phyloP scores from a whole-genome alignment of 1,140 invertebrate species.

The Teleopsis dalmanni region DNA sequence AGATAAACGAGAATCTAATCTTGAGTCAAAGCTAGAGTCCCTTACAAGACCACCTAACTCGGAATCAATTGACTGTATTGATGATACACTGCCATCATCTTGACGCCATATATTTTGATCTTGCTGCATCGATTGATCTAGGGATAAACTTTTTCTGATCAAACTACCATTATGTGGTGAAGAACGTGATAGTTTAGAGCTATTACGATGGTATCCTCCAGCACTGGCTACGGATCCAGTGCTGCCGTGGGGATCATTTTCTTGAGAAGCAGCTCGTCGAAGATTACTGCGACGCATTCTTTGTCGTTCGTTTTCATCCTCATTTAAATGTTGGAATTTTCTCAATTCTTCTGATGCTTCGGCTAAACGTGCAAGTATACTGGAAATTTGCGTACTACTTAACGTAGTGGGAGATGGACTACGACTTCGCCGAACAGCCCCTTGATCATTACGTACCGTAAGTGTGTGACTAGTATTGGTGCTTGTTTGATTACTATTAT shows the following conservation, averaged over 20 bases:
- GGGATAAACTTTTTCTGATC: constrained; percentile 64
- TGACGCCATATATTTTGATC: constrained; percentile 59
- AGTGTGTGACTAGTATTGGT: constrained; percentile 21
- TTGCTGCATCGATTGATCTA: constrained; percentile 60
- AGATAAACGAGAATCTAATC: constrained; percentile 58
- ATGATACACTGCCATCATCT: constrained; percentile 71
- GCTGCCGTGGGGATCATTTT: constrained; percentile 42
- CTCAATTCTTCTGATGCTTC: constrained; percentile 50
- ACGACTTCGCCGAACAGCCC: constrained; percentile 30
- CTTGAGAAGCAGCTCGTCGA: constrained; percentile 46
- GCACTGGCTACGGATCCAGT: constrained; percentile 36
- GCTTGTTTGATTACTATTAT: constrained; percentile 14
- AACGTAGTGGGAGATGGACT: constrained; percentile 35
- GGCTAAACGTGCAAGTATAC: constrained; percentile 41
- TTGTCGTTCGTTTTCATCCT: constrained; percentile 48
- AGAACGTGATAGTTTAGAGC: constrained; percentile 39
- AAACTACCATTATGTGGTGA: constrained; percentile 50
- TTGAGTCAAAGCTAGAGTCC: constrained; percentile 46
- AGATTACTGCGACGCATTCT: constrained; percentile 42
- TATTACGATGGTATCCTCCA: constrained; percentile 35
- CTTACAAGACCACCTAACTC: constrained; percentile 45
- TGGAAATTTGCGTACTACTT: constrained; percentile 43
- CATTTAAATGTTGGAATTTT: constrained; percentile 45
- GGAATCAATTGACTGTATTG: constrained; percentile 67
- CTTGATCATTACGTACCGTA: constrained; percentile 35